phyloP scores from a whole-genome alignment of 2,113 vertebrate genomes.

The Syrrhaptes paradoxus region DNA sequence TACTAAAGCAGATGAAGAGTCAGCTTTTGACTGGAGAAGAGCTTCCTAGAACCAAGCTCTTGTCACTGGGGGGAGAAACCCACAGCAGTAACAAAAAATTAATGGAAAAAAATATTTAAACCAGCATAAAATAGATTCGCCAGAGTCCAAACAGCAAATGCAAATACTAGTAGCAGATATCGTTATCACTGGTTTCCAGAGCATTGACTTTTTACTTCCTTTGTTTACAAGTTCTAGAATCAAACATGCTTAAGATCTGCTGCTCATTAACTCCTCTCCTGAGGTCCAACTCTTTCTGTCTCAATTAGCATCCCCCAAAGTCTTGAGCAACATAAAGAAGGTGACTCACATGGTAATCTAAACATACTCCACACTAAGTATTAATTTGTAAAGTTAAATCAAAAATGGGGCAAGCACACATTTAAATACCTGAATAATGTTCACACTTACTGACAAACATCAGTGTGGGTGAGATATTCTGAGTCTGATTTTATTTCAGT shows the following conservation, averaged over 20 bases:
- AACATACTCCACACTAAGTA: neutral
- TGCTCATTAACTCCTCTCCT: neutral
- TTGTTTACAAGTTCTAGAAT: neutral
- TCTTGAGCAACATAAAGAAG: neutral
- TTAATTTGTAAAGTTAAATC: neutral
- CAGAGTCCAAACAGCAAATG: neutral
- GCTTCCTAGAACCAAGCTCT: neutral
- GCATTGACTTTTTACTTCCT: neutral
- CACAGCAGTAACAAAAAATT: neutral
- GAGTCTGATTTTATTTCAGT: neutral
- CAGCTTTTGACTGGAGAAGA: neutral
- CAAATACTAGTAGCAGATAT: neutral
- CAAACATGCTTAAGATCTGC: neutral
- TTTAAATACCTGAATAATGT: neutral
- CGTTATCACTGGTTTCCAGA: neutral
- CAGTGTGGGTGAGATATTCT: neutral
- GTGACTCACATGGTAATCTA: neutral
- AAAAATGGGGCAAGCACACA: neutral
- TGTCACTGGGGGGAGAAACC: neutral
- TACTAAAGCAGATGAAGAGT: neutral
- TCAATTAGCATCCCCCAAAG: neutral
- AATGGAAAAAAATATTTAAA: neutral
- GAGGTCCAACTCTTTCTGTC: neutral
- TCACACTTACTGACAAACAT: neutral
- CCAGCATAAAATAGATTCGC: neutral